These are phyloP conservation scores for Triops longicaudatus DNA, from an alignment of 1,140 invertebrate genomes.

Conservation along the genomic window DNA sequence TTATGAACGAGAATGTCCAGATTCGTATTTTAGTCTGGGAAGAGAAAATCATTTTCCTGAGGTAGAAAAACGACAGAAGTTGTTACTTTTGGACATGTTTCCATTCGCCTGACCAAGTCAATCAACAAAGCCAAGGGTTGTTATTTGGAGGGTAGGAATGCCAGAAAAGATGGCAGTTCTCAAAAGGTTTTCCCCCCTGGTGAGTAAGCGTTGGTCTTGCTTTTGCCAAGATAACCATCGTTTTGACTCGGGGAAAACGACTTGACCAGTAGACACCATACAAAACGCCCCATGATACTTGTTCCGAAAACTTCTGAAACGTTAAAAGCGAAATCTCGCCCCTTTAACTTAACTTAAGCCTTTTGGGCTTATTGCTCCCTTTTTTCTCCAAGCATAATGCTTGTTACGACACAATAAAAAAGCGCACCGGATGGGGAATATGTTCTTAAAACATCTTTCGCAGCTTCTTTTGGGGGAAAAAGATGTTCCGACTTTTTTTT, in stretches of 20 bases:
- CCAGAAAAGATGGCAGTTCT: neutral
- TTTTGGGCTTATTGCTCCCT: neutral
- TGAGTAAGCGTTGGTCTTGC: neutral
- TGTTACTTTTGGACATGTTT: neutral
- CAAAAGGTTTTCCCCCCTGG: neutral
- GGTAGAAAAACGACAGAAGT: neutral
- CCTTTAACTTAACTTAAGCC: neutral
- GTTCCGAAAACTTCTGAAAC: too few relatives aligned
- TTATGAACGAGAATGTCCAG: too few relatives aligned
- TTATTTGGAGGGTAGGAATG: neutral
- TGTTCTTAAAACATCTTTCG: neutral
- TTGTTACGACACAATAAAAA: neutral
- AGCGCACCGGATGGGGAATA: neutral
- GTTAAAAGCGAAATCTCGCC: too few relatives aligned
- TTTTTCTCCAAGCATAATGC: neutral
- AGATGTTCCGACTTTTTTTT: too few relatives aligned
- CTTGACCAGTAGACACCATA: neutral
- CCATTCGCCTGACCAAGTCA: neutral
- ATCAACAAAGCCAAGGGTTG: neutral
- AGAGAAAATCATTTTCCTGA: neutral
- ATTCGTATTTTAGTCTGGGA: too few relatives aligned
- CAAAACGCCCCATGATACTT: too few relatives aligned
- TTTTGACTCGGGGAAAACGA: neutral
- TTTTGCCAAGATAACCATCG: slow-evolving; percentile 12
- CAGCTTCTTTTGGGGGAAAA: neutral